Percentiles rank a stretch among this genome's conserved stretches.
These are phyloP conservation scores for Pica pica DNA, from an alignment of 2,113 vertebrate genomes.

Conservation along the genomic window DNA sequence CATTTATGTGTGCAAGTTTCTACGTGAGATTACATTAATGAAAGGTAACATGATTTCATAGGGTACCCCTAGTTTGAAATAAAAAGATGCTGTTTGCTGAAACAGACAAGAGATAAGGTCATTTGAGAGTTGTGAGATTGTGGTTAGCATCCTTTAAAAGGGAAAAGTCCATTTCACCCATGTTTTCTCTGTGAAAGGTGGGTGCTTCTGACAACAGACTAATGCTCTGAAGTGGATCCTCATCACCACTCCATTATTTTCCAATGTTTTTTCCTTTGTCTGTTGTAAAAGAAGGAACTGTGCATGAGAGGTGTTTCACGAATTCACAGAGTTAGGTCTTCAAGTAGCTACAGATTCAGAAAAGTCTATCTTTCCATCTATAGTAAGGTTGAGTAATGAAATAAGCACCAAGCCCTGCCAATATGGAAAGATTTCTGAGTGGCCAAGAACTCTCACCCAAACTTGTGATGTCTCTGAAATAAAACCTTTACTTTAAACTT, in stretches of 20 bases:
- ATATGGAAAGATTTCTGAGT: background rate
- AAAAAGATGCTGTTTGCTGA: background rate
- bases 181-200: background rate
- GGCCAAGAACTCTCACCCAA: background rate
- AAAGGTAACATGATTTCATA: background rate
- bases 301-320: background rate
- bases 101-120: background rate
- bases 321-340: background rate
- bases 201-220: background rate
- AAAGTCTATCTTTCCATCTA: background rate
- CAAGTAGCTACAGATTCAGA: background rate
- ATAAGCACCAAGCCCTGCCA: background rate
- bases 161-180: background rate
- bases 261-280: background rate
- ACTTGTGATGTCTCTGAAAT: background rate
- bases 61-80: background rate
- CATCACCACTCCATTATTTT: background rate
- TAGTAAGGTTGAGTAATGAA: background rate
- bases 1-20: background rate
- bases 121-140: background rate
- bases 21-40: background rate
- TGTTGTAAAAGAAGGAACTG: background rate
- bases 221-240: background rate
- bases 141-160: background rate
- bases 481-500: background rate